Conservation (phyloP, 2,113 vertebrate species). For the Gymnobelideus leadbeateri region DNA sequence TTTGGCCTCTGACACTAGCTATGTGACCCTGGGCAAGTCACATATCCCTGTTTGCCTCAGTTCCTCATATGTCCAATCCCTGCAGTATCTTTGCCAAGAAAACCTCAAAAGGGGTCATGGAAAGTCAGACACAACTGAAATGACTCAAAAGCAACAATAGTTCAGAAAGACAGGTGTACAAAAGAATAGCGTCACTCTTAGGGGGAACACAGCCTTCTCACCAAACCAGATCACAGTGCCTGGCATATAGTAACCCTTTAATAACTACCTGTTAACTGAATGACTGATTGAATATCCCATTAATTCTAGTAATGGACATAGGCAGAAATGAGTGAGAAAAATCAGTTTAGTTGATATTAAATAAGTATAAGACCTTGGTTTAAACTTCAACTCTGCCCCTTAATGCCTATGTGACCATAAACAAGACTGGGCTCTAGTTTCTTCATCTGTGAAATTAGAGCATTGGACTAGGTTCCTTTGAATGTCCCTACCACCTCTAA, state of each 20-base stretch:
- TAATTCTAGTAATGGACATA: background rate
- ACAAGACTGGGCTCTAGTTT: no score
- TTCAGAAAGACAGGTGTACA: background rate
- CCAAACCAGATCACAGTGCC: background rate
- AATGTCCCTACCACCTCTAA: background rate
- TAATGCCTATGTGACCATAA: no score
- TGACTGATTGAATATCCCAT: background rate
- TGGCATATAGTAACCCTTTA: background rate
- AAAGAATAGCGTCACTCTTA: background rate
- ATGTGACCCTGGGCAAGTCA: no score
- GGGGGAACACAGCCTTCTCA: no score
- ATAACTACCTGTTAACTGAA: background rate
- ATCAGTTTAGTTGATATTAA: background rate
- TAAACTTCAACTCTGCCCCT: background rate
- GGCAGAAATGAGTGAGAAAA: slow-evolving; percentile 1
- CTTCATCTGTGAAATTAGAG: background rate
- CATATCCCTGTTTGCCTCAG: no score
- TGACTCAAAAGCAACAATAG: no score
- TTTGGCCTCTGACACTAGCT: background rate
- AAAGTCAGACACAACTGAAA: no score
- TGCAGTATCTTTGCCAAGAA: background rate
- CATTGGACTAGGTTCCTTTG: background rate
- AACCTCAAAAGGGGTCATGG: no score
- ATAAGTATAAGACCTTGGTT: background rate
- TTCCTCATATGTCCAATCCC: background rate